Evolutionary conservation across 2,888 invertebrate species (phyloP), one percentile per base, ranked within the genome.

Genomic region (Mythimna pallens): DNA sequence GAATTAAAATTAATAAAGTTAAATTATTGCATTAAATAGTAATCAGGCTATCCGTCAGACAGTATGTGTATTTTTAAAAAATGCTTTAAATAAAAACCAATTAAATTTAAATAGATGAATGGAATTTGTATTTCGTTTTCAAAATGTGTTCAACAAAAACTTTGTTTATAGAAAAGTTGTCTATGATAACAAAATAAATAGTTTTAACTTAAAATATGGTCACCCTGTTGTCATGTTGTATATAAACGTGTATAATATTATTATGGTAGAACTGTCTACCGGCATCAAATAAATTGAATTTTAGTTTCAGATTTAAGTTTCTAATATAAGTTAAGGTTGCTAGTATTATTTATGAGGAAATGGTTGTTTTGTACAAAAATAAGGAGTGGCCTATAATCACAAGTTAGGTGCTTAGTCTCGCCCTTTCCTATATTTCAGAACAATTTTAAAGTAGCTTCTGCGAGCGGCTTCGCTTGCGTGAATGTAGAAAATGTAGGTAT

Each of bases 201-300:
- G n/a, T 12, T 76, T 55, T 57, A 1, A 12, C 9, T 10, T 0
- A 5, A 47, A 47, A 8, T 17, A 57, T 57, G 55, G 67, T 57
- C 36, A n/a, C n/a, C n/a, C n/a, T n/a, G n/a, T n/a, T n/a, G n/a
- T n/a, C n/a, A n/a, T 61, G 0, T n/a, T 22, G 14, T 5, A 40
- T n/a, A 52, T 14, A 52, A 50, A 74, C 30, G 20, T 75, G 20
- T 22, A 54, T 34, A 63, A 58, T 76, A 58, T 66, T 12, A 20
- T 50, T 58, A n/a, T 34, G 30, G 0, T 34, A 4, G 9, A 8
- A 12, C 30, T 12, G 17, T 47, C 71, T 43, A 34, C 20, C 22
- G 40, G 14, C 8, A 17, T 47, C 55, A 36, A 73, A 70, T 9
- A 58, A 40, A 73, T 47, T 36, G 1, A 71, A 58, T 50, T 47